These are phyloP conservation scores for Bathynomus jamesi DNA, from an alignment of 1,140 invertebrate genomes.

Conservation along the genomic window DNA sequence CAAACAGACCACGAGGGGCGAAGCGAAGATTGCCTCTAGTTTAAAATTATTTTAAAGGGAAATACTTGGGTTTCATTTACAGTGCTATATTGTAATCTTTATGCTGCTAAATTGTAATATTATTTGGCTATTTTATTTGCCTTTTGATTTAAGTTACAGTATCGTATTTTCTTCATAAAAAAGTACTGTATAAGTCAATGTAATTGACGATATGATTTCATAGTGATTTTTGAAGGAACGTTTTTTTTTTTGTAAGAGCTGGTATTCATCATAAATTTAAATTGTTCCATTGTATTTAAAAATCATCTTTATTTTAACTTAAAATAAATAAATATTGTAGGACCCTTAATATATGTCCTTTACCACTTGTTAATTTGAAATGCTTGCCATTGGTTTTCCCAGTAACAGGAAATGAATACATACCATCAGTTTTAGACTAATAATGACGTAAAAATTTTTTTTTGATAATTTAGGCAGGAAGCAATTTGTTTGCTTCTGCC, in stretches of 20 bases:
- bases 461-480: too few species aligned
- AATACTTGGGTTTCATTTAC: neutral
- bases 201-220: neutral
- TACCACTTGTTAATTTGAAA: neutral
- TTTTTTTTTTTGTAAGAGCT: too few species aligned
- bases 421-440: too few species aligned
- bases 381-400: neutral
- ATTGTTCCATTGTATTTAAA: neutral
- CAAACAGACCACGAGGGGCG: neutral
- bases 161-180: too few species aligned
- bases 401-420: too few species aligned
- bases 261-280: too few species aligned
- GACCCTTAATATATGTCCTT: neutral
- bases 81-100: neutral
- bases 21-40: neutral
- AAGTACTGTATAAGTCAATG: too few species aligned
- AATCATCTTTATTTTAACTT: neutral
- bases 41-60: neutral
- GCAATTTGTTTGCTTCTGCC: too few species aligned
- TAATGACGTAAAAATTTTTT: too few species aligned
- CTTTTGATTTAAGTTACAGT: too few species aligned
- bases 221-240: neutral
- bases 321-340: constrained; percentile 1
- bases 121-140: too few species aligned
- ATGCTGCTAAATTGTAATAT: too few species aligned